These are phyloP conservation scores for Sigmodon hispidus DNA, from an alignment of 2,113 vertebrate genomes.

Conservation along the genomic window DNA sequence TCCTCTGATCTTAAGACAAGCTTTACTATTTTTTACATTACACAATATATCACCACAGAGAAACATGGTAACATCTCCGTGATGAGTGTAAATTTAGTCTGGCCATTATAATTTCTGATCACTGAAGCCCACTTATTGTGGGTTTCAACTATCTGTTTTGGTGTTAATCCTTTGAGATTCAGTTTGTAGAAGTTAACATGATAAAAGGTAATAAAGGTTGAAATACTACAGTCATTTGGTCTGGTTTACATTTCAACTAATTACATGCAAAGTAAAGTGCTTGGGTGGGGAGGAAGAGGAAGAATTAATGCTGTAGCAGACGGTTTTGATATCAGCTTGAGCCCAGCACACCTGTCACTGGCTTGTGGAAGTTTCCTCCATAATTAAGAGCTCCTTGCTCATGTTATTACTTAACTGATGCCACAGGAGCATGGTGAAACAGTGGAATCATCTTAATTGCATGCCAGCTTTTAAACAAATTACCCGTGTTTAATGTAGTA, in stretches of 20 bases:
- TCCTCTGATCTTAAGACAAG: too few species aligned
- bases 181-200: conserved; percentile 53
- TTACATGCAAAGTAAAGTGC: conserved; percentile 79
- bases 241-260: conserved; percentile 79
- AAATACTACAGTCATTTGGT: conserved; percentile 75
- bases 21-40: too few species aligned
- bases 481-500: conserved; percentile 43
- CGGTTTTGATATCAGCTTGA: conserved; percentile 83
- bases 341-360: conserved; percentile 81
- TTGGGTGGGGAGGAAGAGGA: conserved; percentile 65
- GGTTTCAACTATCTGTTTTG: conserved; percentile 74
- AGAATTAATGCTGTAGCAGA: conserved; percentile 77
- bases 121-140: conserved; percentile 54
- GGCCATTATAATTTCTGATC: conserved; percentile 54
- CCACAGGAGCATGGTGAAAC: conserved; percentile 80
- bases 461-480: conserved; percentile 66
- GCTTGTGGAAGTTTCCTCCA: conserved; percentile 79
- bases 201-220: conserved; percentile 75
- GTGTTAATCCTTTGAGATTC: conserved; percentile 75
- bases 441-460: conserved; percentile 85
- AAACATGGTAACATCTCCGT: not conserved
- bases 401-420: conserved; percentile 84
- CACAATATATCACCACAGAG: too few species aligned
- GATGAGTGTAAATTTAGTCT: conserved; percentile 35
- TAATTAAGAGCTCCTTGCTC: conserved; percentile 84